These are phyloP conservation scores for Heliothis peltigera DNA, from an alignment of 2,888 invertebrate genomes.

Conservation along the genomic window DNA sequence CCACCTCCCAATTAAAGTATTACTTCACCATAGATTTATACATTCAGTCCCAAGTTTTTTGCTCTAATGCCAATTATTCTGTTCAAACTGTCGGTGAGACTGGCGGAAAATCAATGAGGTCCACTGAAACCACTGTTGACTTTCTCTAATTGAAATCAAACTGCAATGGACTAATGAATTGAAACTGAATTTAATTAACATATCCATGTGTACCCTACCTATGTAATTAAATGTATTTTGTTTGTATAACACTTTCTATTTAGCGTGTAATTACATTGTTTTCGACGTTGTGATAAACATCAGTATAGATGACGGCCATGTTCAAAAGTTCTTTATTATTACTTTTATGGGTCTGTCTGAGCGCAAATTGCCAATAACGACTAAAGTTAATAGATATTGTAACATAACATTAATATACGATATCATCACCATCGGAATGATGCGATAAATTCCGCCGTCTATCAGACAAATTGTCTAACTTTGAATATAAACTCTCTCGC, in stretches of 20 bases:
- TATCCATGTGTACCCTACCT: conserved; percentile 31
- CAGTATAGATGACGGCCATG: conserved; percentile 61
- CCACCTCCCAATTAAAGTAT: neutral
- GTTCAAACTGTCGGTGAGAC: conserved; percentile 62
- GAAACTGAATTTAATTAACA: conserved; percentile 64
- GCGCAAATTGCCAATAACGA: conserved; percentile 72
- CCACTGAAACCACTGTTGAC: conserved; percentile 75
- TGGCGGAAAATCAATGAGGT: conserved; percentile 73
- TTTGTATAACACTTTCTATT: conserved; percentile 19
- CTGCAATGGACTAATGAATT: conserved; percentile 78
- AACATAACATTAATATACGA: conserved; percentile 65
- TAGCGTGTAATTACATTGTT: conserved; percentile 66
- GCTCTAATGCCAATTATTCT: conserved; percentile 43
- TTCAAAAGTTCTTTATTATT: conserved; percentile 63
- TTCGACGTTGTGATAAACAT: conserved; percentile 61
- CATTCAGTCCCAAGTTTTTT: conserved; percentile 9
- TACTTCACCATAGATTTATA: neutral
- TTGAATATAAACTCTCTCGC: conserved; percentile 48
- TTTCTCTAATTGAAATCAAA: conserved; percentile 84
- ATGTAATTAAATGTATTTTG: conserved; percentile 35
- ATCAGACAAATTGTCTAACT: conserved; percentile 51
- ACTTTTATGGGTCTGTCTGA: conserved; percentile 69
- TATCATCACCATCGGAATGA: conserved; percentile 49
- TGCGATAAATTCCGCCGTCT: conserved; percentile 43
- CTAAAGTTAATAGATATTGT: conserved; percentile 67